A percentile compares a stretch with the other conserved stretches of the same genome.
phyloP scores from a whole-genome alignment of 2,888 invertebrate genomes.

The Cremastinae sp. region DNA sequence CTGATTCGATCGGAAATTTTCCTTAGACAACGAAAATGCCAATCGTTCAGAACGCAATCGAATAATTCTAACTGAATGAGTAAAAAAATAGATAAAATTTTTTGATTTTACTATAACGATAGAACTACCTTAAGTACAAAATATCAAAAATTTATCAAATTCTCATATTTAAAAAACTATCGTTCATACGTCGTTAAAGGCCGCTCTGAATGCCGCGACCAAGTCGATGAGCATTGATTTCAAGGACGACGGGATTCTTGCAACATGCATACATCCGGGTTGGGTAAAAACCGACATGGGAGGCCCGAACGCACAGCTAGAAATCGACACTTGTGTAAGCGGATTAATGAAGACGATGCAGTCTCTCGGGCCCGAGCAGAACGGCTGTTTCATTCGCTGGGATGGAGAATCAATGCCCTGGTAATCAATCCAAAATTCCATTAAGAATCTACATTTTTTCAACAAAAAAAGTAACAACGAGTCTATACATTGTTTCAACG shows the following conservation, averaged over 20 bases:
- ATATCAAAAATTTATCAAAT: no score
- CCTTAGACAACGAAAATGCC: no score
- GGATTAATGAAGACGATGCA: conserved; percentile 86
- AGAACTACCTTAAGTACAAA: not conserved
- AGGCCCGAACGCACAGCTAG: conserved; percentile 89
- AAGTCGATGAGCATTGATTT: conserved; percentile 92
- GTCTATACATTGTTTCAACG: no score
- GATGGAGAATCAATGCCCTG: conserved; percentile 89
- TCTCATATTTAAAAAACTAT: no score
- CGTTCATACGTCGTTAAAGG: conserved; percentile 84
- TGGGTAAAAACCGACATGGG: conserved; percentile 97
- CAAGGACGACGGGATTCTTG: conserved; percentile 87
- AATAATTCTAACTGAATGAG: no score
- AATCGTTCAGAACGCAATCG: no score
- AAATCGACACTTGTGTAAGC: conserved; percentile 85
- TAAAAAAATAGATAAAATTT: no score
- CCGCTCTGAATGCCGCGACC: conserved; percentile 92
- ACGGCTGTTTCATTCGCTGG: conserved; percentile 89
- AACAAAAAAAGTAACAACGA: no score
- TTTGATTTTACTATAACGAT: not conserved
- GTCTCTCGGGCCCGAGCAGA: conserved; percentile 84
- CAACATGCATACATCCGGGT: conserved; percentile 91
- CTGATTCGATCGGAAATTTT: no score
- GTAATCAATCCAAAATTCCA: conserved; percentile 81
- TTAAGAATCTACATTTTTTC: not conserved